phyloP scores from a whole-genome alignment of 2,888 invertebrate genomes.

The Volucella zonaria region DNA sequence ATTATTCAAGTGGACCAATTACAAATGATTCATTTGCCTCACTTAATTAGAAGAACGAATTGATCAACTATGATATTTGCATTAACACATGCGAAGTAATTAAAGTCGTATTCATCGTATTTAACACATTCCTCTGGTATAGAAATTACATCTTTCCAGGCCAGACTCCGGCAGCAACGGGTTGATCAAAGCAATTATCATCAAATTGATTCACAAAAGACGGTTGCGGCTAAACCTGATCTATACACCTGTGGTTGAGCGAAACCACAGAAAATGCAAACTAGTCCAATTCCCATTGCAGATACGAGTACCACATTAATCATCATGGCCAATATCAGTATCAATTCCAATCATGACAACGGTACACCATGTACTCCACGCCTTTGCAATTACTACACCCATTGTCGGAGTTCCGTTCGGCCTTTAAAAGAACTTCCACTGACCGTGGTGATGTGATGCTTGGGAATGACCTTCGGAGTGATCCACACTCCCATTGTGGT shows the following conservation, averaged over 20 bases:
- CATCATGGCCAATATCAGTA: slow-evolving; percentile 30
- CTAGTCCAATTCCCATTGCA: slow-evolving; percentile 35
- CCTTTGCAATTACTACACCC: slow-evolving; percentile 4
- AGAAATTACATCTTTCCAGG: slow-evolving; percentile 9
- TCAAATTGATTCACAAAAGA: slow-evolving; percentile 27
- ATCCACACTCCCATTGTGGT: slow-evolving; percentile 19
- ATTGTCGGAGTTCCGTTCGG: slow-evolving; percentile 13
- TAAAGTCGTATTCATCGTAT: slow-evolving; percentile 45
- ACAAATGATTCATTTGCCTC: slow-evolving; percentile 41
- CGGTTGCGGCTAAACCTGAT: background rate
- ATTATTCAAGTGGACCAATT: slow-evolving; percentile 15
- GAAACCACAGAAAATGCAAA: slow-evolving; percentile 41
- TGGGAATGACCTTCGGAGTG: slow-evolving; percentile 41
- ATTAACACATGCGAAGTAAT: slow-evolving; percentile 49
- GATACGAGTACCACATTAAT: slow-evolving; percentile 32
- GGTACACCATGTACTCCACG: slow-evolving; percentile 41
- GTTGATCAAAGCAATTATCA: slow-evolving; percentile 30
- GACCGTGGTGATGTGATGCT: slow-evolving; percentile 28
- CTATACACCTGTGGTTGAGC: background rate
- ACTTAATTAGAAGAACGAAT: slow-evolving; percentile 46
- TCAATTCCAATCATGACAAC: slow-evolving; percentile 36
- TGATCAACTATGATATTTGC: slow-evolving; percentile 47
- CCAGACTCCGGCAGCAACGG: background rate
- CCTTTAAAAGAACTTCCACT: slow-evolving; percentile 12
- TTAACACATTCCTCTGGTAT: slow-evolving; percentile 38